Evolutionary conservation across 2,113 vertebrate species (phyloP).

Genomic region (Cairina moschata): DNA sequence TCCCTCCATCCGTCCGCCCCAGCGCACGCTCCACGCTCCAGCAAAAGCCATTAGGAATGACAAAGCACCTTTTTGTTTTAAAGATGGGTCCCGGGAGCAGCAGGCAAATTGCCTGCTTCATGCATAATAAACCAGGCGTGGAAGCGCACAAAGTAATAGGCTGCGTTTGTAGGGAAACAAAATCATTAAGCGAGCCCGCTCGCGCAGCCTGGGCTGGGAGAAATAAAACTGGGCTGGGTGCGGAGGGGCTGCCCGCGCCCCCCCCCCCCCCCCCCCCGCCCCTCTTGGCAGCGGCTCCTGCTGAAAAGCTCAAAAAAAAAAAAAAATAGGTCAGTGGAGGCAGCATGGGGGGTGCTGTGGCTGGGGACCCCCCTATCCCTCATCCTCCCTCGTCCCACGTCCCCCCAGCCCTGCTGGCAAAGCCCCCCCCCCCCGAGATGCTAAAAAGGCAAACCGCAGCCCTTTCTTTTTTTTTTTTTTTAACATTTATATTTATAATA

Average conservation of each 20-base stretch:
- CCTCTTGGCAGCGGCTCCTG: background rate
- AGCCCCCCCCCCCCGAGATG: accelerated
- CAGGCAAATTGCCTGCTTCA: slow-evolving; percentile 42
- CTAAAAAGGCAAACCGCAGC: background rate
- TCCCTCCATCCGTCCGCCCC: background rate
- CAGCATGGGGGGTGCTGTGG: too few species aligned
- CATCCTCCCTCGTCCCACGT: accelerated
- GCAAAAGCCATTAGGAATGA: slow-evolving; percentile 27
- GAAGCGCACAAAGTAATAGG: background rate
- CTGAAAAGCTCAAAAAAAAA: background rate
- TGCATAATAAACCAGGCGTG: slow-evolving; percentile 63
- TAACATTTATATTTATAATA: slow-evolving; percentile 81
- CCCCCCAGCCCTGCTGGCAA: background rate
- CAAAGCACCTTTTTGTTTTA: slow-evolving; percentile 45
- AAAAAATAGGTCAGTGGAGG: background rate
- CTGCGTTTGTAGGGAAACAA: background rate
- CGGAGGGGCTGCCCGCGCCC: background rate
- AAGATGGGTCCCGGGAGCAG: slow-evolving; percentile 49
- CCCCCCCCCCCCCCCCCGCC: too few species aligned
- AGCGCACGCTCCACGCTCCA: background rate
- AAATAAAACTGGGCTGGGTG: background rate
- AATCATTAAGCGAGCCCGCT: background rate
- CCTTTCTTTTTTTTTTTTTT: background rate
- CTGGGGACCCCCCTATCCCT: too few species aligned
- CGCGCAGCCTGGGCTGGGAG: background rate